Percentiles rank a stretch among this genome's conserved stretches.
Evolutionary conservation across 2,113 vertebrate species (phyloP).

Genomic region (Narcine bancroftii): DNA sequence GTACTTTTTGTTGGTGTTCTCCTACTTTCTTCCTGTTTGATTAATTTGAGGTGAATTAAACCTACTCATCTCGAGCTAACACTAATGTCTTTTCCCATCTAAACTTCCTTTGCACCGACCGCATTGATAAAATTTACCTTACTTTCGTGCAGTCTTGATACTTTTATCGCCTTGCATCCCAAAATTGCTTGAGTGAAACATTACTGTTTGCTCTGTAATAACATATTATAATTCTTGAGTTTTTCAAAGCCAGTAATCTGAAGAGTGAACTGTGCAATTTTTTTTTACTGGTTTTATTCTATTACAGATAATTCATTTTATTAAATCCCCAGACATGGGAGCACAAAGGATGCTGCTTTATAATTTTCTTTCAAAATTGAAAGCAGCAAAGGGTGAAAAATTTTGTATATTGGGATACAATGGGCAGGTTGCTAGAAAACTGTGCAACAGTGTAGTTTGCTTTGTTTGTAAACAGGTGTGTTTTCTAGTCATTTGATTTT

Average conservation of each 20-base stretch:
- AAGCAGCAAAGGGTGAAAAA: background rate
- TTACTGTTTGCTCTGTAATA: background rate
- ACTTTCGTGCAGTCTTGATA: background rate
- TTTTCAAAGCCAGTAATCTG: background rate
- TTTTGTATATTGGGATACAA: background rate
- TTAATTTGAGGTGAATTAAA: background rate
- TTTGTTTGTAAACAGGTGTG: background rate
- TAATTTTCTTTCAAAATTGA: background rate
- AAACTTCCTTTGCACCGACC: background rate
- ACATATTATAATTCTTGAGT: no score
- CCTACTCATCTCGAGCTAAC: background rate
- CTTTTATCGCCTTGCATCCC: background rate
- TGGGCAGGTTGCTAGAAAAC: background rate
- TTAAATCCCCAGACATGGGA: background rate
- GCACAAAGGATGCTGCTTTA: background rate
- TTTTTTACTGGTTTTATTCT: background rate
- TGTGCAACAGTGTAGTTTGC: background rate
- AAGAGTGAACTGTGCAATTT: background rate
- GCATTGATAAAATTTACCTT: background rate
- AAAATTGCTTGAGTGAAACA: background rate
- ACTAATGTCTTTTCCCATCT: background rate
- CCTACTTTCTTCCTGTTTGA: background rate
- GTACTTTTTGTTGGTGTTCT: background rate
- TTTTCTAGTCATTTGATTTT: background rate
- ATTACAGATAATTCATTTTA: background rate